phyloP scores from a whole-genome alignment of 2,888 invertebrate genomes.

The Protonemura montana region DNA sequence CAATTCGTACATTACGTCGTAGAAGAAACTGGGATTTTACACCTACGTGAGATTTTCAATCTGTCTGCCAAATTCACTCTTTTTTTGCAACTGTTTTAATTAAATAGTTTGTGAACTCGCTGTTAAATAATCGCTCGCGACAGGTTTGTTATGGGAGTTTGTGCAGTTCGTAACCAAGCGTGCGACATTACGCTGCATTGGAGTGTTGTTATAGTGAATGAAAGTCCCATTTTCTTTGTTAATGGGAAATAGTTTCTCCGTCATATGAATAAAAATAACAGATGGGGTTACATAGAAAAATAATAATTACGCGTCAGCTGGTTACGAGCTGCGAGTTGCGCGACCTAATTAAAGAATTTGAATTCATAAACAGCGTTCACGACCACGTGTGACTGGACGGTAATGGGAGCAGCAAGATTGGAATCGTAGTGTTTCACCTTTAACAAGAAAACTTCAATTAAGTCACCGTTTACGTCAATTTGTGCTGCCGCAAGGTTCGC shows the following conservation, averaged over 20 bases:
- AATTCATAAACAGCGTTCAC: background rate
- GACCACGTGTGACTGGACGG: background rate
- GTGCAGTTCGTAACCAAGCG: background rate
- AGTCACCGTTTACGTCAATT: background rate
- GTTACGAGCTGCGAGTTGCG: background rate
- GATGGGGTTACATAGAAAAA: background rate
- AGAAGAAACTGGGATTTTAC: too few relatives aligned
- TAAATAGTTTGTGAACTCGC: background rate
- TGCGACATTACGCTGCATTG: background rate
- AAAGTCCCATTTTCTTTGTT: background rate
- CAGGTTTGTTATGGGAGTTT: background rate
- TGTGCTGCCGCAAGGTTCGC: background rate
- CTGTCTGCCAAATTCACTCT: background rate
- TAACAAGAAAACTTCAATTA: background rate
- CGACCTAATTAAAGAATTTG: background rate
- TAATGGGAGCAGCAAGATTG: background rate
- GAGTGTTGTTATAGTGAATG: background rate
- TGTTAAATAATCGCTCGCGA: background rate
- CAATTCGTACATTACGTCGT: too few relatives aligned
- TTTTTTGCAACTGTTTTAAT: background rate
- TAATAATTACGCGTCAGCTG: conserved; percentile 12
- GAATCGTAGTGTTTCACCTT: background rate
- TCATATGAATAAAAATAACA: background rate
- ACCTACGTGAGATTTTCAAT: too few relatives aligned
- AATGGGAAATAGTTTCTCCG: background rate